Base-by-base conservation (phyloP, 2,888 invertebrate species). In the Acleris emargana region DNA sequence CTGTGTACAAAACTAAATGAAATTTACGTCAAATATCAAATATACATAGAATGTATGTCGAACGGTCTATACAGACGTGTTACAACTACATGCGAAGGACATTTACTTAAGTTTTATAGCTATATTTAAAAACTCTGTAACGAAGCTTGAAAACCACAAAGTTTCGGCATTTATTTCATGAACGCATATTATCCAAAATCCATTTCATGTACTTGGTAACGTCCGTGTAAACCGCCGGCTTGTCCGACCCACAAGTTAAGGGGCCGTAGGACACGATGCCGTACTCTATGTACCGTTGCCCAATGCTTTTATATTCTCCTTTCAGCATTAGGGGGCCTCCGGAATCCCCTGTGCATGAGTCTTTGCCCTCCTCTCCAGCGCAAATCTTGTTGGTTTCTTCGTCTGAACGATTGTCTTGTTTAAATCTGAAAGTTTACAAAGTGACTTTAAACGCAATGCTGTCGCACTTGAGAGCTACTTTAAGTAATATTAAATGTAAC, bases 331-430 rank as follows among this genome's bases (percentile, higher is more conserved):
- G 77, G 0, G 95, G 95, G 0, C 95, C 95, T 16, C 95, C 95
- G 49, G 94, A 94, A 71, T 95, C 95, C 0, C 95, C 95, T 32
- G 83, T 80, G 69, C 95, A 95, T 32, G 94, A 94, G 73, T 95
- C 95, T 53, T 86, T 83, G 1, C 81, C 80, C 53, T 83, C 84
- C 20, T 78, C 80, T 0, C 93, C 94, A 42, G 64, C 72, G 49
- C 71, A 71, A 13, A 70, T 38, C 45, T 68, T 69, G 49, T 68
- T 68, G 11, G 57, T 13, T 2, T 62, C 55, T n/a, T 28, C 54
- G 17, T 67, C 57, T 0, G 38, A 25, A 3, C 45, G 50, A 43
- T 51, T 42, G 3, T 17, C 20, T 53, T 54, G 42, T 5, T 62
- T 61, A 18, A 55, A 49, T 53, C 67, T 66, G 58, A 43, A 58